Percentiles rank a stretch among this genome's conserved stretches.
Conservation (phyloP, 2,797 vertebrate genomes). For the Catostomus latipinnis region DNA sequence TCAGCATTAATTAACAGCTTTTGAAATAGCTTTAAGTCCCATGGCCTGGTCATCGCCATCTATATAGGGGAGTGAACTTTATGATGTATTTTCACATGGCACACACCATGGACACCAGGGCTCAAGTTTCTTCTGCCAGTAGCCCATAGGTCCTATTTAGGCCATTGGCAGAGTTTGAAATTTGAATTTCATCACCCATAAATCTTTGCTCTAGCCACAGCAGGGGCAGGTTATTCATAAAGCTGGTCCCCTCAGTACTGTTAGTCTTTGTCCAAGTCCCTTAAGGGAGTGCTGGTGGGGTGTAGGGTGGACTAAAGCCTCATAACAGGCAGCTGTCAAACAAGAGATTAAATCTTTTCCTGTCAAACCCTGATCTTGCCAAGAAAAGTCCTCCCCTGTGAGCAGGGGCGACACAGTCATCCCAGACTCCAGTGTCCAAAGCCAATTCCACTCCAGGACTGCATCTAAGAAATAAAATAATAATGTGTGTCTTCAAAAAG, state of each 20-base stretch:
- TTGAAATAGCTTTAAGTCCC: constrained; percentile 62
- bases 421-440: too few relatives aligned
- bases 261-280: constrained; percentile 55
- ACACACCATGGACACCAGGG: constrained; percentile 54
- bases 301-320: constrained; percentile 23
- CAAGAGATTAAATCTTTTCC: constrained; percentile 52
- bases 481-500: too few relatives aligned
- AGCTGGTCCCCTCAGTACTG: constrained; percentile 46
- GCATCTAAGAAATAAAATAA: too few relatives aligned
- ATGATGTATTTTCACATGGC: constrained; percentile 61
- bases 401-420: too few relatives aligned
- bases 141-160: constrained; percentile 58
- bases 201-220: constrained; percentile 56
- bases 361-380: constrained; percentile 44
- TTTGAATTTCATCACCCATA: constrained; percentile 62
- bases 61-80: constrained; percentile 67
- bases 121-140: constrained; percentile 57
- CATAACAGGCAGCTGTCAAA: constrained; percentile 56
- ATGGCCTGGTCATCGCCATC: constrained; percentile 43
- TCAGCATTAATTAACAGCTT: constrained; percentile 66
- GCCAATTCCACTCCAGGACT: too few relatives aligned
- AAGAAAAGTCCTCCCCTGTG: constrained; percentile 18
- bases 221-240: constrained; percentile 49
- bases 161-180: constrained; percentile 60
- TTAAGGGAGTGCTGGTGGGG: constrained; percentile 24